Base-by-base conservation (phyloP, 2,797 vertebrate species). In the Xerus rutilus region DNA sequence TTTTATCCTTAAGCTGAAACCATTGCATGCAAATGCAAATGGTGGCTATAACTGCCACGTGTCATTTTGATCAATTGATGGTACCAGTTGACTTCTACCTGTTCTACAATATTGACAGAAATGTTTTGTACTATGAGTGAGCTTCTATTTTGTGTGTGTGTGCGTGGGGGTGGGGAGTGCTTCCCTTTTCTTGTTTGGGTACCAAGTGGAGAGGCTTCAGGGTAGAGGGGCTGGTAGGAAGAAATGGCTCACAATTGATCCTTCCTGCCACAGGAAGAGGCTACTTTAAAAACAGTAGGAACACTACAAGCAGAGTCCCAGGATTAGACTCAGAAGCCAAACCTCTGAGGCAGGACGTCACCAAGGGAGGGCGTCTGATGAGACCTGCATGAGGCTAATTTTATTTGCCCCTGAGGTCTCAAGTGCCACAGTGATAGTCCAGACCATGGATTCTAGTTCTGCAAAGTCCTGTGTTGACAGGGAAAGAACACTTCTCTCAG, bases 21-120 rank as follows among this genome's bases (percentile, higher is more conserved):
- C 47, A 13, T 7, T 14, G n/a, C 1, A 0, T 1, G 4, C 28
- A 83, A 65, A 17, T 18, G 15, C 43, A 64, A 8, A 20, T 1
- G 18, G 69, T 35, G n/a, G 21, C 21, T 17, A 3, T 8, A 39
- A 54, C 4, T 0, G 18, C 39, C 35, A 17, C 0, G 1, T 28
- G 28, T 32, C 67, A 14, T 74, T 74, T 20, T 12, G 64, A 47
- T 43, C 67, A 92, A 69, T 70, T 43, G 17, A 4, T 0, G 7
- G 23, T 47, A 52, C 18, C 13, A 7, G 12, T 47, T 1, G 0
- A 72, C 32, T 32, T 82, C 82, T 54, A 4, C 20, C n/a, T 32
- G 25, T 62, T 52, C 49, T 57, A 39, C 11, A 17, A 32, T 21
- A 57, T 69, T 43, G 30, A 49, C 73, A 67, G 69, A 70, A 12